Conservation (phyloP, 2,888 invertebrate genomes). For the Hedya salicella region DNA sequence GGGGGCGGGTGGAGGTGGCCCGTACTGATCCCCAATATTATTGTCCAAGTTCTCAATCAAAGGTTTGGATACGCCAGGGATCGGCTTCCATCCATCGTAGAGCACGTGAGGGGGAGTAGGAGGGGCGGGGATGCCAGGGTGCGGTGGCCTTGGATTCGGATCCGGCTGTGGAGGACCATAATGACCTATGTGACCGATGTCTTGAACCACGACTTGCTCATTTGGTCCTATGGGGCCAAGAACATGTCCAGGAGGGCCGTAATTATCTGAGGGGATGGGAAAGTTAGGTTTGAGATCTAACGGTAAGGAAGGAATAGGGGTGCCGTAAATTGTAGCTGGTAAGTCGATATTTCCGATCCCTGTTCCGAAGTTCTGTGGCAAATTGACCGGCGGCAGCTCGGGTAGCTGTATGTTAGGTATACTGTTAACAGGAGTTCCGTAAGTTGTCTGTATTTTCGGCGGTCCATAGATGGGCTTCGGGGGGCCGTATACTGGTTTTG, state of each 20-base stretch:
- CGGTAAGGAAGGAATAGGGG: constrained; percentile 66
- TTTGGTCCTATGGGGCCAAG: constrained; percentile 71
- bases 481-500: constrained; percentile 73
- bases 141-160: constrained; percentile 85
- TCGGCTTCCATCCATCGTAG: constrained; percentile 95
- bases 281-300: constrained; percentile 75
- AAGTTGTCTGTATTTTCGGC: constrained; percentile 57
- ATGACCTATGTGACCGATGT: constrained; percentile 67
- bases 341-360: constrained; percentile 57
- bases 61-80: constrained; percentile 87
- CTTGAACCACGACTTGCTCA: constrained; percentile 72
- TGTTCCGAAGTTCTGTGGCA: constrained; percentile 48
- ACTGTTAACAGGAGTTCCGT: constrained; percentile 59
- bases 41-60: constrained; percentile 60
- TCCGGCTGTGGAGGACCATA: constrained; percentile 87
- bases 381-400: constrained; percentile 53
- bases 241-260: constrained; percentile 78
- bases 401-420: constrained; percentile 54
- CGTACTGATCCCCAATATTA: constrained; percentile 64
- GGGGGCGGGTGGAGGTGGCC: constrained; percentile 67
- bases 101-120: constrained; percentile 90
- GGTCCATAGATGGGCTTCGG: constrained; percentile 75
- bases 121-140: constrained; percentile 89
- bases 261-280: constrained; percentile 73
- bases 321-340: constrained; percentile 77